These are phyloP conservation scores for Trachythela sp. DNA, from an alignment of 64 coral and sea anemone genomes.

Conservation along the genomic window DNA sequence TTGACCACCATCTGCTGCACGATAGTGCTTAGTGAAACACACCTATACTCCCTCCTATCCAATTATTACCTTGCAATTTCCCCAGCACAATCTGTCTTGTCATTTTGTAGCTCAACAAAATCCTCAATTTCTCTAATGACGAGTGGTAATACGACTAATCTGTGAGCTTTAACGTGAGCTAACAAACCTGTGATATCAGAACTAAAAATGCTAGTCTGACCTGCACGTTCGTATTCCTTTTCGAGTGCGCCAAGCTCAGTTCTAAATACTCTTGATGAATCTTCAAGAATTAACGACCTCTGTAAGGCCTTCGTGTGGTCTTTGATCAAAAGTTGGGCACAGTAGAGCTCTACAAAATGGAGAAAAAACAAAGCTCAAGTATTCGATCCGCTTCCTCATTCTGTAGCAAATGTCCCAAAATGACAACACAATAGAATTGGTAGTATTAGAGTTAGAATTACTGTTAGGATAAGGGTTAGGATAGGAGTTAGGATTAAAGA, in stretches of 20 bases:
- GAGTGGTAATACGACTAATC: not conserved
- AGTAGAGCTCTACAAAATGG: slow-evolving; percentile 58
- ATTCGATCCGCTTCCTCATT: too few relatives aligned
- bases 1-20: too few relatives aligned
- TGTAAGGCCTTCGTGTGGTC: slow-evolving; percentile 43
- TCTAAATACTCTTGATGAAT: slow-evolving; percentile 47
- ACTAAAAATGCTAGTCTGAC: not conserved
- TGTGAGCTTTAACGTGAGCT: not conserved
- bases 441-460: too few relatives aligned
- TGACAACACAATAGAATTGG: not conserved
- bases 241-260: slow-evolving; percentile 58
- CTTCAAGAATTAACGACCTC: slow-evolving; percentile 26
- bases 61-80: too few relatives aligned
- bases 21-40: too few relatives aligned
- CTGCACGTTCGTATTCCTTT: slow-evolving; percentile 44
- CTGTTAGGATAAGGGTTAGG: too few relatives aligned
- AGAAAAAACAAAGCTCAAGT: not conserved
- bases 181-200: not conserved
- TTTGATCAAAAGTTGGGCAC: slow-evolving; percentile 55
- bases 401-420: too few relatives aligned
- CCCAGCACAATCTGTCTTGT: not conserved
- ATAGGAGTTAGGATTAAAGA: too few relatives aligned
- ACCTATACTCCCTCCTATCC: too few relatives aligned
- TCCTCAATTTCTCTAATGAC: not conserved
- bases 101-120: not conserved